These are phyloP conservation scores for Macaria notata DNA, from an alignment of 2,888 invertebrate species.

Conservation along the genomic window DNA sequence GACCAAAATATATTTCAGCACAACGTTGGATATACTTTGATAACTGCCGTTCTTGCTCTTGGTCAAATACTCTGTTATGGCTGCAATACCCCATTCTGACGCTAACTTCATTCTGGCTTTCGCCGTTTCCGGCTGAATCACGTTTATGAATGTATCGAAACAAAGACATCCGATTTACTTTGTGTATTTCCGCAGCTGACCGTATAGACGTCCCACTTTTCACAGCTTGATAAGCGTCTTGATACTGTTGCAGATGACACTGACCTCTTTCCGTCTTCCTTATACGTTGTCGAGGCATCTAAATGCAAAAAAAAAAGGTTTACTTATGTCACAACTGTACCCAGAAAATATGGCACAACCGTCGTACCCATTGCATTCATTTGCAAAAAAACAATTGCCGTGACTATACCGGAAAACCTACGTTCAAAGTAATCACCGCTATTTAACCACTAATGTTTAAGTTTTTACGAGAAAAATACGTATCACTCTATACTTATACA, in stretches of 20 bases:
- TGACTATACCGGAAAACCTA: conserved; percentile 7
- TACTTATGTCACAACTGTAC: too few relatives aligned
- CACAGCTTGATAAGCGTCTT: conserved; percentile 5
- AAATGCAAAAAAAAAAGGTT: conserved; percentile 1
- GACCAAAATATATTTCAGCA: conserved; percentile 13
- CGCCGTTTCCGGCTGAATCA: conserved; percentile 1
- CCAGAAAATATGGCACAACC: conserved; percentile 7
- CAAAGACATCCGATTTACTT: conserved; percentile 30
- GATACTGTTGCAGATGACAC: background rate
- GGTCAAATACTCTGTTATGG: conserved; percentile 7
- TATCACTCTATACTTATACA: conserved; percentile 9
- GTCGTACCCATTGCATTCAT: conserved; percentile 6
- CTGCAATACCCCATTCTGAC: conserved; percentile 3
- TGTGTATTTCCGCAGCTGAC: conserved; percentile 1
- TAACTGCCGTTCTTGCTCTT: conserved; percentile 8
- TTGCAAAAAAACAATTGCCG: conserved; percentile 7
- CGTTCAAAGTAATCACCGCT: conserved; percentile 11
- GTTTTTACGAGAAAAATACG: conserved; percentile 6
- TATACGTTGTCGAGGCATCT: background rate
- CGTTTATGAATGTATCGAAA: conserved; percentile 31
- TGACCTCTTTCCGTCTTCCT: conserved; percentile 1
- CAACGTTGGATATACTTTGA: conserved; percentile 10
- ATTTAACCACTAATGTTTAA: conserved; percentile 12
- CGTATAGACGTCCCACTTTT: conserved; percentile 8
- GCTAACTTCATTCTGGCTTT: background rate